Base-by-base conservation (phyloP, 1,140 invertebrate species). In the Lordiphosa collinella region DNA sequence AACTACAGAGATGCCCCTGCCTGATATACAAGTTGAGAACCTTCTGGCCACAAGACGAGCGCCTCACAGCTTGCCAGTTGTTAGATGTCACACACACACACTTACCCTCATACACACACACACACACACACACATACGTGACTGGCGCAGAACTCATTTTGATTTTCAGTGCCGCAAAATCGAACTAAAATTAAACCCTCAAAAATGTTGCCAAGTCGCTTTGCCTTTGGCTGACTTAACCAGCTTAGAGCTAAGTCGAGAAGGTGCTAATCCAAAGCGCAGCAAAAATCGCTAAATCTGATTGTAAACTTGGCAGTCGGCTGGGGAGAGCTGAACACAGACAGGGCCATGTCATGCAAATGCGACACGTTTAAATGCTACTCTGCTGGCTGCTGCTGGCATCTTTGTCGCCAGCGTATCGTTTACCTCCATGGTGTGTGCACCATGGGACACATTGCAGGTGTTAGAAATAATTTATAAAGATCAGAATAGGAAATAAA, bases 301-400 rank as follows among this genome's bases (percentile, higher is more conserved):
- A 68, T 68, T 59, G 65, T 48, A 53, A 68, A 68, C 53, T 68
- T 29, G 48, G 52, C 56, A 64, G 43, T 32, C 11, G 12, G 31
- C 0, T 14, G 9, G 34, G 5, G 4, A 14, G 14, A 8, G n/a
- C 9, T 14, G 31, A 16, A 1, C 12, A 18, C 22, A 25, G 22
- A 25, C 22, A 25, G 5, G 41, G 53, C 47, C 44, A 67, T 67
- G 63, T 67, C 64, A 68, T 68, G 64, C 65, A 68, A 68, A 68
- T 68, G 65, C 53, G 55, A 41, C 65, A 68, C 64, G 55, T 68
- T 68, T 68, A 68, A 68, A 68, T 60, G 63, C 64, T 36, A 36
- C 12, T 55, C 13, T 22, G 14, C 11, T 22, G 38, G 32, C 46
- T 43, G 32, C 46, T 43, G 16, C 37, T 13, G 35, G 22, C 47